These are phyloP conservation scores for Spilarctia lutea DNA, from an alignment of 2,888 invertebrate genomes.

Conservation along the genomic window DNA sequence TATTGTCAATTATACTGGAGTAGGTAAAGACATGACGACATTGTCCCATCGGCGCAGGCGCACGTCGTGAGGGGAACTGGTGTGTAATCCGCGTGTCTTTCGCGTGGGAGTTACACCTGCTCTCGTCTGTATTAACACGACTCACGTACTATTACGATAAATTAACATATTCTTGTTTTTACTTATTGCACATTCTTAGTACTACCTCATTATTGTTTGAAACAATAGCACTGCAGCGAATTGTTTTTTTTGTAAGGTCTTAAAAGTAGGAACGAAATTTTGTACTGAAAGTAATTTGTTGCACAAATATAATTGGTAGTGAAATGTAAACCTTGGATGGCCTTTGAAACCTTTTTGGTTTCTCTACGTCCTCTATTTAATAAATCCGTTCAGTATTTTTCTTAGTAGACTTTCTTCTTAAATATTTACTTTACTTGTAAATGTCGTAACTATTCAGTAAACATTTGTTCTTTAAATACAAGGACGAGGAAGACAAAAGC, in stretches of 20 bases:
- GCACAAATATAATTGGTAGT: not conserved
- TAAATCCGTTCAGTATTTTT: not conserved
- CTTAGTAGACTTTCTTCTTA: not conserved
- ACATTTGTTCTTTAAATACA: not conserved
- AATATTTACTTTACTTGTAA: not conserved
- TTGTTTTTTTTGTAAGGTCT: not conserved
- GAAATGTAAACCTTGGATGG: not conserved
- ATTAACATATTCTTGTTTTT: slow-evolving; percentile 63
- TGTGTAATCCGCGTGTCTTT: slow-evolving; percentile 58
- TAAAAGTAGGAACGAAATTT: not conserved
- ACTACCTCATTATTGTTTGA: slow-evolving; percentile 24
- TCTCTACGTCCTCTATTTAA: not conserved
- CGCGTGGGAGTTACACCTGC: slow-evolving; percentile 68
- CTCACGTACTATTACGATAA: slow-evolving; percentile 61
- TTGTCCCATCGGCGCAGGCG: not conserved
- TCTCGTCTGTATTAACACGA: slow-evolving; percentile 54
- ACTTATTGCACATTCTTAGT: slow-evolving; percentile 58
- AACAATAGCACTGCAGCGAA: not conserved
- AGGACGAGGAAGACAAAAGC: not conserved
- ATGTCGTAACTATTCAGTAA: not conserved
- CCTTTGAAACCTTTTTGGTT: not conserved
- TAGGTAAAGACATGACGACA: not conserved
- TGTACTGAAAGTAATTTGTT: not conserved
- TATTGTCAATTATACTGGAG: not conserved
- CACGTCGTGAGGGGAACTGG: slow-evolving; percentile 26